A percentile compares a stretch with the other conserved stretches of the same genome.
These are phyloP conservation scores for Psittacula echo DNA, from an alignment of 2,797 vertebrate species.

Conservation along the genomic window DNA sequence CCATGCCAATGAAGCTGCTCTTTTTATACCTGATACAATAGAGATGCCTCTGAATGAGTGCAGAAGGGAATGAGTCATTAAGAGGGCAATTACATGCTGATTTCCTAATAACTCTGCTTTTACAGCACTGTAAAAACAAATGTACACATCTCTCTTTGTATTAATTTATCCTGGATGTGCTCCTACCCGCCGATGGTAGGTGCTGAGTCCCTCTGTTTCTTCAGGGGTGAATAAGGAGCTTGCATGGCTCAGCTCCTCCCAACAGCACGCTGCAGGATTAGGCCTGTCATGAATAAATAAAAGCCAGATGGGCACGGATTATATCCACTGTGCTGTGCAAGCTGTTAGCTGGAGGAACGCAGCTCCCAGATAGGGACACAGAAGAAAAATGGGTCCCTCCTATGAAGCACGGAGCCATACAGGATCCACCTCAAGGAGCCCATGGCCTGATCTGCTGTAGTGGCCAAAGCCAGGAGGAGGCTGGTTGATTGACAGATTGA, in stretches of 20 bases:
- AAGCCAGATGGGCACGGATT: neutral
- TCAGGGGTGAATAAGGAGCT: neutral
- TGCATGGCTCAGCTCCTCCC: neutral
- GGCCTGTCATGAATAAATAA: neutral
- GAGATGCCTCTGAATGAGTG: neutral
- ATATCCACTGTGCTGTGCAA: neutral
- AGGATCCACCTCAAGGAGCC: neutral
- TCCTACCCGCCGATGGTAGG: neutral
- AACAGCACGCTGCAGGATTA: neutral
- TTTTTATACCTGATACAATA: neutral
- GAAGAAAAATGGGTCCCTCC: neutral
- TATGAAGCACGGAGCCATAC: neutral
- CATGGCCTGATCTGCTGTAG: rapidly evolving
- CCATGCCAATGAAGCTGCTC: neutral
- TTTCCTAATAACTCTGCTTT: slow-evolving; percentile 17
- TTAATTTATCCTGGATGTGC: neutral
- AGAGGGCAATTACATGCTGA: slow-evolving; percentile 5
- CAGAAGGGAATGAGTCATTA: neutral
- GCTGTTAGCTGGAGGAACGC: neutral
- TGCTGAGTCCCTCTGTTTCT: neutral
- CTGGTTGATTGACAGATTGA: rapidly evolving
- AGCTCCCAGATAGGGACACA: neutral
- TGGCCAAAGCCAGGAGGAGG: neutral
- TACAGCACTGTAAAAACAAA: neutral
- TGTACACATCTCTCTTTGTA: neutral